Conservation (phyloP, 2,888 invertebrate genomes). For the Thyatira batis region DNA sequence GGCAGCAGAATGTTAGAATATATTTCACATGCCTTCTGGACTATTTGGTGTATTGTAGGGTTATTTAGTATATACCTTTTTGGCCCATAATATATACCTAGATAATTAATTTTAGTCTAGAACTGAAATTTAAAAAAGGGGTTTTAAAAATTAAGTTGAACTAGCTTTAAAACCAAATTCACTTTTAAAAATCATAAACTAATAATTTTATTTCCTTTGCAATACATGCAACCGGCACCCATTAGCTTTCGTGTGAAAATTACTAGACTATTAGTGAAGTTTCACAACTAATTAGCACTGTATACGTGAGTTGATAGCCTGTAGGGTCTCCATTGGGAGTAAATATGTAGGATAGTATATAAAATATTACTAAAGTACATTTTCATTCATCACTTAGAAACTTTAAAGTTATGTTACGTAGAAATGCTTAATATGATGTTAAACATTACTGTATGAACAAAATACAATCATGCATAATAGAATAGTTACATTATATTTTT, state of each 20-base stretch:
- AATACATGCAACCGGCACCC: conserved; percentile 22
- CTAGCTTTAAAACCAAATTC: no score
- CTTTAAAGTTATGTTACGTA: no score
- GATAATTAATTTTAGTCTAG: background rate
- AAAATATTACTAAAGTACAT: no score
- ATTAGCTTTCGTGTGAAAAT: conserved; percentile 28
- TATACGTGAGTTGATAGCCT: conserved; percentile 17
- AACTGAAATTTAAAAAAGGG: no score
- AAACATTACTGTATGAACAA: no score
- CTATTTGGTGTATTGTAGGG: conserved; percentile 5
- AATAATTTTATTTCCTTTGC: background rate
- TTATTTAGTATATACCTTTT: background rate
- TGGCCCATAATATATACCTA: background rate
- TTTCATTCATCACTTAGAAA: no score
- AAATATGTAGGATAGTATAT: background rate
- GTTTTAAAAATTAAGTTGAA: no score
- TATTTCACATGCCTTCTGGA: conserved; percentile 14
- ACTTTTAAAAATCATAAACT: no score
- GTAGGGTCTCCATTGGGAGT: conserved; percentile 18
- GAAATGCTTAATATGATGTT: no score
- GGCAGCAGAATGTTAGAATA: conserved; percentile 12
- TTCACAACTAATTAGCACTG: conserved; percentile 49
- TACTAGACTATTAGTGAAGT: conserved; percentile 46
- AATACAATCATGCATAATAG: no score
- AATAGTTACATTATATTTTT: no score